These are phyloP conservation scores for Bothrops jararaca DNA, from an alignment of 2,113 vertebrate genomes.

Conservation along the genomic window DNA sequence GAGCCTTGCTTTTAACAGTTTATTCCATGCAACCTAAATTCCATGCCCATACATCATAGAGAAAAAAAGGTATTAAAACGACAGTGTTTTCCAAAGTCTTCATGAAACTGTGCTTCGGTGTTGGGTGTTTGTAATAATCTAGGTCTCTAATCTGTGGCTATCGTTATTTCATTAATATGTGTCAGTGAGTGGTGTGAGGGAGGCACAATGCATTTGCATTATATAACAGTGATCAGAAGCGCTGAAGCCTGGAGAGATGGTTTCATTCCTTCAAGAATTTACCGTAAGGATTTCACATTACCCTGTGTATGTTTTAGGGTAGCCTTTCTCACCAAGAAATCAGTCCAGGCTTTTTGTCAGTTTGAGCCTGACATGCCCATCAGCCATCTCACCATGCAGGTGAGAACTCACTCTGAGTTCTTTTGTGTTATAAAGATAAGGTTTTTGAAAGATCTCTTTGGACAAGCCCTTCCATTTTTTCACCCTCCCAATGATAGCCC, in stretches of 20 bases:
- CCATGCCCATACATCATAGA: background rate
- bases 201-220: background rate
- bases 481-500: background rate
- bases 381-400: background rate
- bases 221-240: too few relatives aligned
- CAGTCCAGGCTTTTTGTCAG: background rate
- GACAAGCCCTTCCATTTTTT: background rate
- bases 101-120: background rate
- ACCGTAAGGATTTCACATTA: background rate
- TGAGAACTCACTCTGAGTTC: background rate
- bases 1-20: background rate
- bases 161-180: background rate
- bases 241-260: background rate
- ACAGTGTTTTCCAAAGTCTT: background rate
- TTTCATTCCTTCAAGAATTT: background rate
- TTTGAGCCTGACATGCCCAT: background rate
- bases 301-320: background rate
- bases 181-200: background rate
- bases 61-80: background rate
- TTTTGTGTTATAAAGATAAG: rapidly evolving
- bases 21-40: background rate
- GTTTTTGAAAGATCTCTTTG: slow-evolving; percentile 34
- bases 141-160: background rate
- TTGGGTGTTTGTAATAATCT: background rate
- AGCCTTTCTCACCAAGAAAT: background rate